Base-by-base conservation (phyloP, 2,113 vertebrate genomes). In the Passerina amoena region DNA sequence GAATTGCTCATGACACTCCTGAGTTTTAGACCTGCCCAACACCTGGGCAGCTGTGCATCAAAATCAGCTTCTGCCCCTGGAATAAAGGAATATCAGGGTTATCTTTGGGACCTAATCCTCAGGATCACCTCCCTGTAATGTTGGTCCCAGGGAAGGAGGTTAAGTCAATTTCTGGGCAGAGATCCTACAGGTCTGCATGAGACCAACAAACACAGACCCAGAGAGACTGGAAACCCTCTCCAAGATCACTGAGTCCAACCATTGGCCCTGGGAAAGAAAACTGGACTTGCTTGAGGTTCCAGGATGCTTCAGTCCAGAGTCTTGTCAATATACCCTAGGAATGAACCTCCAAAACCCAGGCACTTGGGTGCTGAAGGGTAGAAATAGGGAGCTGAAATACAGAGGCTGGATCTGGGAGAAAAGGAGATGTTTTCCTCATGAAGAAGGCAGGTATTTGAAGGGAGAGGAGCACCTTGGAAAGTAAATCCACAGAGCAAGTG, bases 181-280 rank as follows among this genome's bases (percentile, higher is more conserved):
- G 38, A 33, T 54, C 35, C 30, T 18, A 14, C 31, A 45, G 50
- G 28, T 86, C 21, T 79, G 28, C 3, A 0, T 28, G 76, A 45
- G 40, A 42, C 31, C 35, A 63, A 25, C 18, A 57, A 21, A 38
- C 2, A 5, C 6, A 33, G 63, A 31, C 15, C 25, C n/a, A 23
- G 0, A 35, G 64, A 31, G 40, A 4, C 0, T 63, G 56, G 31
- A 54, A 82, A 69, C 10, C 8, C 4, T 12, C 35, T 61, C 35
- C 3, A 9, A 82, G 70, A 4, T 27, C 4, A 7, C 2, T 6
- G 4, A 47, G 25, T 23, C 21, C 31, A 61, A 13, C 22, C 56
- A 24, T 4, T 7, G 28, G 28, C 38, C 61, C 25, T 57, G 30
- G 38, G 8, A 45, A 53, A 22, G 40, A 40, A 79, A 84, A 53